A percentile compares a stretch with the other conserved stretches of the same genome.
phyloP scores from a whole-genome alignment of 2,888 invertebrate genomes.

The Junonia oenone region DNA sequence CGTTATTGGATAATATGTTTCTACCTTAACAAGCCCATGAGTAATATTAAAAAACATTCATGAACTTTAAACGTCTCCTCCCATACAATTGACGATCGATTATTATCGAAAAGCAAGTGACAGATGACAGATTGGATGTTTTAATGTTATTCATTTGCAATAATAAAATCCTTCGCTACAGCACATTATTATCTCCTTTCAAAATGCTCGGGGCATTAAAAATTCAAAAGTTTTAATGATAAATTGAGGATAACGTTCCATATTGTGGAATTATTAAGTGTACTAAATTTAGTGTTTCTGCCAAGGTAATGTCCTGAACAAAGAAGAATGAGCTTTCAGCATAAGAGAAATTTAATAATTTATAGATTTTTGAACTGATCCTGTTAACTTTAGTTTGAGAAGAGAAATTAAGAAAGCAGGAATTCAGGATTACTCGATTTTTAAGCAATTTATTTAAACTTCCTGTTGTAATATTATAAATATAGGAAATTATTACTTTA shows the following conservation, averaged over 20 bases:
- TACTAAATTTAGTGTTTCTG: background rate
- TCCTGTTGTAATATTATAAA: no score
- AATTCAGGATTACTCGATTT: no score
- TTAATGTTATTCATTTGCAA: constrained; percentile 11
- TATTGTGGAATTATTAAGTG: background rate
- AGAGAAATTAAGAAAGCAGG: no score
- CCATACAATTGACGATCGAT: constrained; percentile 14
- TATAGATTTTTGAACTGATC: no score
- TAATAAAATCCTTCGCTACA: background rate
- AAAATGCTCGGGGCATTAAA: background rate
- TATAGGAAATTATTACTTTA: no score
- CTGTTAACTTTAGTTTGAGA: no score
- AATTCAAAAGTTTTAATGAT: background rate
- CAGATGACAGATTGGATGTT: constrained; percentile 8
- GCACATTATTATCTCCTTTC: background rate
- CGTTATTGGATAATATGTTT: background rate
- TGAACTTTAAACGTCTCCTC: constrained; percentile 12
- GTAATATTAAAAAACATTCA: constrained; percentile 1
- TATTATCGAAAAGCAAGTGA: constrained; percentile 3
- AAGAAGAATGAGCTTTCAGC: no score
- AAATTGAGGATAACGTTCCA: background rate
- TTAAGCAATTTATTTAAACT: no score
- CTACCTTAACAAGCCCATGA: background rate
- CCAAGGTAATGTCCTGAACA: no score
- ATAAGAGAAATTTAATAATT: no score